Conservation (phyloP, 2,113 vertebrate species). For the Oryzias celebensis region DNA sequence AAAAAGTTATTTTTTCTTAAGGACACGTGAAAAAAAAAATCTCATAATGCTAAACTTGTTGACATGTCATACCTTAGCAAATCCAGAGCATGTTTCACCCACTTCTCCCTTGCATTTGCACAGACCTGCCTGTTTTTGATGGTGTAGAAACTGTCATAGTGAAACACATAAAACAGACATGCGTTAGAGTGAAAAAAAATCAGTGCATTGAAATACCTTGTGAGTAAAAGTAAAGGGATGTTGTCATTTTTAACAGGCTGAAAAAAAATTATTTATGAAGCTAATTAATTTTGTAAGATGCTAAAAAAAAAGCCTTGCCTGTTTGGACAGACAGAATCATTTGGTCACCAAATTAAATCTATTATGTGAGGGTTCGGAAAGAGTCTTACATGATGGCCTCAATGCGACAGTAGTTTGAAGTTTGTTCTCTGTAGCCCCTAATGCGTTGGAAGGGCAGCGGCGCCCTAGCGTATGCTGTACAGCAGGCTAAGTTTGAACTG, state of each 20-base stretch:
- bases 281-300: background rate
- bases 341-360: no score
- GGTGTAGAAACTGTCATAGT: slow-evolving; percentile 65
- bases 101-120: slow-evolving; percentile 40
- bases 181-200: background rate
- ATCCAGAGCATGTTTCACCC: slow-evolving; percentile 63
- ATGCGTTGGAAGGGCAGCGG: slow-evolving; percentile 49
- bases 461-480: slow-evolving; percentile 59
- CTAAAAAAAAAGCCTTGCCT: background rate
- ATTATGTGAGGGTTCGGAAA: no score
- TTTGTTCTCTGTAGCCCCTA: slow-evolving; percentile 67
- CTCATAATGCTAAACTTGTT: background rate
- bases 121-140: slow-evolving; percentile 53
- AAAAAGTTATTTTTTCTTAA: background rate
- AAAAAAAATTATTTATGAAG: background rate
- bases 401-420: slow-evolving; percentile 58
- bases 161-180: slow-evolving; percentile 3
- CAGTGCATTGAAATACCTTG: no score
- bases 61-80: slow-evolving; percentile 63
- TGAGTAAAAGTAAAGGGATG: no score
- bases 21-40: background rate
- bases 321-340: background rate
- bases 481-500: slow-evolving; percentile 51
- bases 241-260: background rate
- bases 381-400: slow-evolving; percentile 78